Evolutionary conservation across 2,888 invertebrate genomes (phyloP), one percentile per base, ranked within the genome.

Genomic region (Synanthedon tipuliformis): DNA sequence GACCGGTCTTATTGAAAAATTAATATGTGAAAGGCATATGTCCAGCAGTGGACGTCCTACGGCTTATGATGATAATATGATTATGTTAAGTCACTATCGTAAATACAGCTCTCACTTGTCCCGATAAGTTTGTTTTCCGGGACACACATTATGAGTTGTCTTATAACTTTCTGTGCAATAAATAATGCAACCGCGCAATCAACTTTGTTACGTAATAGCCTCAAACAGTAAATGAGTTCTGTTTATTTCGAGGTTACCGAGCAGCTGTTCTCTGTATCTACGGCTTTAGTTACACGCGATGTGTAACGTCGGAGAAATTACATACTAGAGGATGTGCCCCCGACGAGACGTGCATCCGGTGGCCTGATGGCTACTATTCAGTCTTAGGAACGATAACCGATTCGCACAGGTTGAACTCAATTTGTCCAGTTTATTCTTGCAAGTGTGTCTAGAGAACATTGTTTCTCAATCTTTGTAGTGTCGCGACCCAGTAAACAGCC

Each of bases 281-380:
- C 61, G 64, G 66, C 64, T 66, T 61, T 63, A 64, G 63, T 67
- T 50, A 40, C 18, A 50, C n/a, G 50, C 15, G 49, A 64, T 68
- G 71, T 71, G 69, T 77, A 74, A 78, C 77, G 74, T 71, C 70
- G 69, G 69, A 70, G 73, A 73, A 77, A 78, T 75, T 76, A 75
- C 71, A 70, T 73, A 70, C 64, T 67, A 72, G 73, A 79, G 84
- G 81, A 83, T 79, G 80, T 81, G 75, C 81, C 81, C 81, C 75
- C 74, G 75, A 76, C 66, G 63, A 81, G 83, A 84, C 81, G 82
- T 68, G 71, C 68, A 68, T 81, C 82, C 81, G 79, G 71, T 64
- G 62, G 57, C 66, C 60, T 34, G n/a, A n/a, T n/a, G 34, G 58
- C 62, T 57, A 65, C 68, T 67, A 76, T 76, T 71, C 23, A 23